Conservation (phyloP, 1,140 invertebrate genomes). For the Neuroterus valhalla region DNA sequence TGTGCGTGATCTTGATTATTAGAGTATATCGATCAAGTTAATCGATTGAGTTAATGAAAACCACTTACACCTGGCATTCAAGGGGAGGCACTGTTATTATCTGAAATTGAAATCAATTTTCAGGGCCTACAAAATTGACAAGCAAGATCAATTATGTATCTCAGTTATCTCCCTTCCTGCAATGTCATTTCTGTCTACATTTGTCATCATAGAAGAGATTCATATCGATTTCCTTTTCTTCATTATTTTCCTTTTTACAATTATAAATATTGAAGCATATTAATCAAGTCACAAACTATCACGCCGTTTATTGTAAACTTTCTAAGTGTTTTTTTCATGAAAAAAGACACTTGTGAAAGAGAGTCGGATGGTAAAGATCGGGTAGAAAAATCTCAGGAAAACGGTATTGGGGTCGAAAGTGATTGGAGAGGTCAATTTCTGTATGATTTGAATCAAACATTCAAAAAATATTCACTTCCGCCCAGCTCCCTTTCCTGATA, state of each 20-base stretch:
- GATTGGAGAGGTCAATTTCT: conserved; percentile 41
- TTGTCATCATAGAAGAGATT: background rate
- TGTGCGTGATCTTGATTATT: conserved; percentile 1
- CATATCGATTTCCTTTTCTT: background rate
- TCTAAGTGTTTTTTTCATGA: too few relatives aligned
- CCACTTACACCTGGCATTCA: background rate
- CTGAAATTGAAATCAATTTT: background rate
- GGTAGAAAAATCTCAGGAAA: background rate
- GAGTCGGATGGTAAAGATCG: background rate
- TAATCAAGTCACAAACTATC: too few relatives aligned
- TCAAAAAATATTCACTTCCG: conserved; percentile 9
- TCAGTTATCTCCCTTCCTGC: background rate
- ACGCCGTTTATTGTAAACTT: too few relatives aligned
- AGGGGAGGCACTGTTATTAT: background rate
- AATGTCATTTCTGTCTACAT: background rate
- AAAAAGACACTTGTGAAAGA: too few relatives aligned
- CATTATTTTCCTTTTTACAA: too few relatives aligned
- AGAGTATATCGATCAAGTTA: background rate
- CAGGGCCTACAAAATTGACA: background rate
- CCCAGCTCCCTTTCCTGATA: background rate
- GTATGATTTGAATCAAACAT: conserved; percentile 1
- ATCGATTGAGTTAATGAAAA: background rate
- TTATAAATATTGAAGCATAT: too few relatives aligned
- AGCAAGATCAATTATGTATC: background rate
- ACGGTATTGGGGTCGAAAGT: background rate